phyloP scores from a whole-genome alignment of 2,797 vertebrate genomes.

The Apogon hyalosoma region DNA sequence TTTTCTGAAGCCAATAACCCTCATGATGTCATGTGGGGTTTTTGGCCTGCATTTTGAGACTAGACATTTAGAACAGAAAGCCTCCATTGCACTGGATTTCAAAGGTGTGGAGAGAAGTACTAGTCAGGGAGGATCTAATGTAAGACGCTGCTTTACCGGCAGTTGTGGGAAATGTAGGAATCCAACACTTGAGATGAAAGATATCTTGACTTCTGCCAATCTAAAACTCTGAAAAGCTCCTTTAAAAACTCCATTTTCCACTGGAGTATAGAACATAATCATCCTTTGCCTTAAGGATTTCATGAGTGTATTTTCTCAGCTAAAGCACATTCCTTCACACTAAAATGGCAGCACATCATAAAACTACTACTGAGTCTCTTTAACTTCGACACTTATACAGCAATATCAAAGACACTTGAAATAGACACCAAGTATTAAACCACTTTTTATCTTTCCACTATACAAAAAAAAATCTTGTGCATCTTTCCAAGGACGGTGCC shows the following conservation, averaged over 20 bases:
- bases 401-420: slow-evolving; percentile 20
- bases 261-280: not conserved
- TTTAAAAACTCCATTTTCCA: not conserved
- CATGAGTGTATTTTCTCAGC: not conserved
- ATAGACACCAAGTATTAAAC: slow-evolving; percentile 19
- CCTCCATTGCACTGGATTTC: no score
- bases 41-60: no score
- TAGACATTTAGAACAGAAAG: no score
- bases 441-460: slow-evolving; percentile 20
- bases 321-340: slow-evolving; percentile 17
- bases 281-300: not conserved
- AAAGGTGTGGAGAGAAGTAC: no score
- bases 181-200: no score
- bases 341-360: slow-evolving; percentile 23
- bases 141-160: no score
- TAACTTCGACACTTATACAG: slow-evolving; percentile 2
- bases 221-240: no score
- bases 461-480: slow-evolving; percentile 10
- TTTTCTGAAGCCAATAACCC: no score
- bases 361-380: not conserved
- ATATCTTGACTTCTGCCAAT: no score
- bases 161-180: no score
- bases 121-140: no score
- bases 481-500: slow-evolving; percentile 34
- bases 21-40: no score